Base-by-base conservation (phyloP, 1,140 invertebrate genomes). In the Muscidifurax raptorellus region DNA sequence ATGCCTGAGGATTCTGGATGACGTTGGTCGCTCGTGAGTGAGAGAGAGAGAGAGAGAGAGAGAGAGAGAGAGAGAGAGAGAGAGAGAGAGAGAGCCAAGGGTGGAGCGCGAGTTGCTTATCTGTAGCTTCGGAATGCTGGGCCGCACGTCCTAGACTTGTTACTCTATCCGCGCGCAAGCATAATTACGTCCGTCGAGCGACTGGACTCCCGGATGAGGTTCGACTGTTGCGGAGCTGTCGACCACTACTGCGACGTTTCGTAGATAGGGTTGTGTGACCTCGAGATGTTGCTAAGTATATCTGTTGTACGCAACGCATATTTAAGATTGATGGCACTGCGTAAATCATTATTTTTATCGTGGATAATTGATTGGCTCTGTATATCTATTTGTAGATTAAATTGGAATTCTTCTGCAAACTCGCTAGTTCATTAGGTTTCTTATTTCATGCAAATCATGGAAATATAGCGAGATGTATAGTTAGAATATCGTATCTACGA, bases 1-100 rank as follows among this genome's bases (percentile, higher is more conserved):
- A 44, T 13, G 76, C 12, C 75, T 78, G 30, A 36, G 77, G 59
- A 79, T 64, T 66, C 77, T 40, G 28, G 77, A 76, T 36, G 66
- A 69, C 78, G 64, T 69, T 18, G 28, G 36, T 76, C 78, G 64
- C 13, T 12, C 13, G 66, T 30, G 66, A 69, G 59, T 32, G 52
- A 64, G 28, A 77, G 25, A 22, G 10, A 59, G 75, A 77, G 47
- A 59, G 30, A 27, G 13, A 13, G 52, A 22, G 52, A 59, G 2
- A 2, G 5, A n/a, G n/a, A n/a, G 66, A 47, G 66, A 69, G 59
- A 30, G 52, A 64, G 28, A 77, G 25, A 22, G 10, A 59, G 75
- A 77, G 47, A 59, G 30, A 27, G 13, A 13, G 52, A 22, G 52
- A 59, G 2, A 2, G 5, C 59, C 32, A n/a, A 36, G 77, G 52